A percentile compares a stretch with the other conserved stretches of the same genome.
Evolutionary conservation across 2,113 vertebrate species (phyloP).

Genomic region (Octodon degus): DNA sequence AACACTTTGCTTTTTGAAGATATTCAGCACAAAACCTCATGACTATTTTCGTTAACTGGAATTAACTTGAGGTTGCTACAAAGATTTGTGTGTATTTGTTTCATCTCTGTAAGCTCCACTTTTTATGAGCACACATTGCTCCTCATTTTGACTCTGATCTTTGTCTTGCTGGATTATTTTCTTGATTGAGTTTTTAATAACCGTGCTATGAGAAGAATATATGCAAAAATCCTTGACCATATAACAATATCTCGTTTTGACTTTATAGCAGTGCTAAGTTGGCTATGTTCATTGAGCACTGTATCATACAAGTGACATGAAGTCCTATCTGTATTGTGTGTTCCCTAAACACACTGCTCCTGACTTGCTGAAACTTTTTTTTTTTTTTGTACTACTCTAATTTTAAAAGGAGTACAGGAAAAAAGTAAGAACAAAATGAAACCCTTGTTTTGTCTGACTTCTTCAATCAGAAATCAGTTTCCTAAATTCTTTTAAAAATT

Average conservation of each 20-base stretch:
- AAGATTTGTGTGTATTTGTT: neutral
- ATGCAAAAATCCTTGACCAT: neutral
- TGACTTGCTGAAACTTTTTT: neutral
- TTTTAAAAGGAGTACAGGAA: neutral
- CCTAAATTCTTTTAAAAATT: conserved; percentile 18
- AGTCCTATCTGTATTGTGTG: neutral
- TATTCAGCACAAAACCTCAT: neutral
- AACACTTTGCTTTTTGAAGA: neutral
- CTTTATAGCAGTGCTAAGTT: neutral
- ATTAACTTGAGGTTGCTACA: neutral
- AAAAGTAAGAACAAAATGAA: neutral
- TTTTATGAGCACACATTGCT: neutral
- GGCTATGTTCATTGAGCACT: neutral
- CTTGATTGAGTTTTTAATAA: neutral
- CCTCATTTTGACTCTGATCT: neutral
- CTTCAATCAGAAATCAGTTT: neutral
- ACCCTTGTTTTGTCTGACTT: neutral
- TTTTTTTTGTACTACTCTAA: conserved; percentile 19
- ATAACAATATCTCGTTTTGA: conserved; percentile 32
- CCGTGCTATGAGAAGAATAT: neutral
- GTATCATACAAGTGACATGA: neutral
- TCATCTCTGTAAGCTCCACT: neutral
- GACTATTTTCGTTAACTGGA: neutral
- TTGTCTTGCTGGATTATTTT: neutral
- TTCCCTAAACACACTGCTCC: neutral